Evolutionary conservation across 1,140 invertebrate genomes (phyloP).

Genomic region (Lepidotrigona ventralis): DNA sequence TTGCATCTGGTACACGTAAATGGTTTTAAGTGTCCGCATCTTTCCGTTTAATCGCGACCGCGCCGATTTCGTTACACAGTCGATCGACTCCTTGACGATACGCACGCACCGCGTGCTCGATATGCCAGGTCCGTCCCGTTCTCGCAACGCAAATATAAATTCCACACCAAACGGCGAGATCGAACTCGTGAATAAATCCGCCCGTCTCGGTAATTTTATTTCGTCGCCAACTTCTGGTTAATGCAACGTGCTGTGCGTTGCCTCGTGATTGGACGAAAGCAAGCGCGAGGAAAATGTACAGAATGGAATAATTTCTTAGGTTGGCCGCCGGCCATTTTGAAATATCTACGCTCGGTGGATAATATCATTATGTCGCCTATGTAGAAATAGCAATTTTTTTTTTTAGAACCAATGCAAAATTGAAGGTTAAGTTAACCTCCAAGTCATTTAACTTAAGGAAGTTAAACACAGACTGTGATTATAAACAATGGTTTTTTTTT

Average conservation of each 20-base stretch:
- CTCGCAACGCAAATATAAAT: constrained; percentile 53
- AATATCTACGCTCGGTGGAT: neutral
- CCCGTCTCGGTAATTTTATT: constrained; percentile 35
- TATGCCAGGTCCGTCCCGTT: constrained; percentile 38
- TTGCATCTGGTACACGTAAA: constrained; percentile 45
- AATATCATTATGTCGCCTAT: neutral
- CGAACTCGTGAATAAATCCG: constrained; percentile 46
- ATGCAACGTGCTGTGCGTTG: neutral
- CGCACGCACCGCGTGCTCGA: constrained; percentile 42
- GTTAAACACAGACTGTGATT: no score
- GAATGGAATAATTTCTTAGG: no score
- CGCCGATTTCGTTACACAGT: constrained; percentile 16
- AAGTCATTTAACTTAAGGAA: no score
- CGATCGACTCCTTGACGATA: constrained; percentile 46
- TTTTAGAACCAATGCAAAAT: neutral
- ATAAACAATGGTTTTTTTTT: no score
- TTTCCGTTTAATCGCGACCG: constrained; percentile 30
- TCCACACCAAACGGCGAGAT: constrained; percentile 39
- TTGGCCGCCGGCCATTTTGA: neutral
- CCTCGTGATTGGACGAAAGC: neutral
- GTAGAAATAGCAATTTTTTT: neutral
- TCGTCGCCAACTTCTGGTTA: constrained; percentile 23
- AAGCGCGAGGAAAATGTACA: neutral
- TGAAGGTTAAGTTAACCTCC: no score
- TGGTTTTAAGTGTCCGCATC: constrained; percentile 39